These are phyloP conservation scores for Rhabdornis inornatus DNA, from an alignment of 2,113 vertebrate species.

Conservation along the genomic window DNA sequence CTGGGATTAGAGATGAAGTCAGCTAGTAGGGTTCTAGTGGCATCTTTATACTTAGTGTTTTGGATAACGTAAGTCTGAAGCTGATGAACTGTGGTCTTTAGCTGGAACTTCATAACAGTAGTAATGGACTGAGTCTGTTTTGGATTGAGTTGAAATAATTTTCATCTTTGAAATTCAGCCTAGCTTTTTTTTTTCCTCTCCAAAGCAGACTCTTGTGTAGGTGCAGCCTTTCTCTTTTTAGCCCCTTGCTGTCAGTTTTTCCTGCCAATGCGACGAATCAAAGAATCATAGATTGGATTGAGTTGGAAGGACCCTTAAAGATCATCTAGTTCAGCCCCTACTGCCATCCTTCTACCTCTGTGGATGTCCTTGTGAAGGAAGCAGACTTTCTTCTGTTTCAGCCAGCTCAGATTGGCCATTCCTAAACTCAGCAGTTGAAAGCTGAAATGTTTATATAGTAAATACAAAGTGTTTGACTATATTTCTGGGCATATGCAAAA, in stretches of 20 bases:
- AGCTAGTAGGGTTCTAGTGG: neutral
- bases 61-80: neutral
- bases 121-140: neutral
- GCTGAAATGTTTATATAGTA: neutral
- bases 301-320: neutral
- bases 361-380: conserved; percentile 18
- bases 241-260: neutral
- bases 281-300: neutral
- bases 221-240: neutral
- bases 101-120: neutral
- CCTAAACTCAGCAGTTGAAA: neutral
- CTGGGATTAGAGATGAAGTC: neutral
- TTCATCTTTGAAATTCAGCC: neutral
- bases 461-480: neutral
- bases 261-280: neutral
- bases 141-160: conserved; percentile 3
- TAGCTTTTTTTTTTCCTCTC: neutral
- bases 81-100: neutral
- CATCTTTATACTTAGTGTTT: neutral
- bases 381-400: neutral
- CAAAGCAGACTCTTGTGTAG: neutral
- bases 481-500: neutral
- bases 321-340: neutral
- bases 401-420: neutral
- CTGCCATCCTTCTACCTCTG: neutral